Evolutionary conservation across 2,888 invertebrate species (phyloP).

Genomic region (Marronus borbonicus): DNA sequence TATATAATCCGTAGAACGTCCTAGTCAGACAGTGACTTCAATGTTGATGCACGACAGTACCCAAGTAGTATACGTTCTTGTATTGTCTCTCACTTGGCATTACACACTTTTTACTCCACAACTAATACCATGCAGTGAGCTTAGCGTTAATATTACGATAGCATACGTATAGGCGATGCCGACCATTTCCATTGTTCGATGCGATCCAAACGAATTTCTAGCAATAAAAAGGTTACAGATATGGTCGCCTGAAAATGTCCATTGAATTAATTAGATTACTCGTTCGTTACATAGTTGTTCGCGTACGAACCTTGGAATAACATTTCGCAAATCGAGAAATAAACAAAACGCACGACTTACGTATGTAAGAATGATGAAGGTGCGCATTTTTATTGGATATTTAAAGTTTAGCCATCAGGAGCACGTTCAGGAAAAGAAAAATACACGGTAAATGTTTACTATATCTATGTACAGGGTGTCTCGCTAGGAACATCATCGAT

Average conservation of each 20-base stretch:
- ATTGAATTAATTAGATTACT: constrained; percentile 48
- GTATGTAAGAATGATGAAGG: constrained; percentile 1
- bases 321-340: constrained; percentile 47
- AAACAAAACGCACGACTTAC: constrained; percentile 19
- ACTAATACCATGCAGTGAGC: background rate
- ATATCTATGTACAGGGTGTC: too few species aligned
- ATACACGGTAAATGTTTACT: background rate
- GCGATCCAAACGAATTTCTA: constrained; percentile 44
- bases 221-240: constrained; percentile 47
- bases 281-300: background rate
- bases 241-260: constrained; percentile 42
- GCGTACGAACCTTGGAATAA: constrained; percentile 37
- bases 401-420: constrained; percentile 1
- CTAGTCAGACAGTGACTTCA: background rate
- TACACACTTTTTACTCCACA: background rate
- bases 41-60: too few species aligned
- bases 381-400: constrained; percentile 39
- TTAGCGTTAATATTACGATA: constrained; percentile 6
- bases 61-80: too few species aligned
- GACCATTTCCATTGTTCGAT: constrained; percentile 2
- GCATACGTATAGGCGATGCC: background rate
- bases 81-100: background rate
- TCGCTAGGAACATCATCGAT: too few species aligned
- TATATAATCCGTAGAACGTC: constrained; percentile 1
- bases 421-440: background rate